phyloP scores from a whole-genome alignment of 2,888 invertebrate species.

The Caenorhabditis imperialis region DNA sequence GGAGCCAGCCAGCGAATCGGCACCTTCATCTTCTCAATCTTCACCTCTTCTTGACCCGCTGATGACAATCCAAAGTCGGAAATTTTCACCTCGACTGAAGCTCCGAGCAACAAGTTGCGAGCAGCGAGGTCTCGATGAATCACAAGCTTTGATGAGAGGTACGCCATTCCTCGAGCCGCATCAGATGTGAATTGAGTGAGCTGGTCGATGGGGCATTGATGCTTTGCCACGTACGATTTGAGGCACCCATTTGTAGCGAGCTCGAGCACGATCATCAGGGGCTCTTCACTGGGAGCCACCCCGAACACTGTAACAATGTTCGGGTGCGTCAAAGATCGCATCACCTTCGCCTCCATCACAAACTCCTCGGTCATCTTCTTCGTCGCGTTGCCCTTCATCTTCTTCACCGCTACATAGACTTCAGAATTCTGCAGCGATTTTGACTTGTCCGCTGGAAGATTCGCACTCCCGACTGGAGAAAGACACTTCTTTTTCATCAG shows the following conservation, averaged over 20 bases:
- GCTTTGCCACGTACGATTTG: conserved; percentile 38
- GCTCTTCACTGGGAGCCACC: conserved; percentile 58
- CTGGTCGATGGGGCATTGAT: conserved; percentile 25
- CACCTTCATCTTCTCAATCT: conserved; percentile 60
- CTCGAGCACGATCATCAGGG: conserved; percentile 59
- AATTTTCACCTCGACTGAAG: conserved; percentile 46
- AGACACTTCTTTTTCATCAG: not conserved
- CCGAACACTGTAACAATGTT: conserved; percentile 57
- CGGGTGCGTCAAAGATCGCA: conserved; percentile 44
- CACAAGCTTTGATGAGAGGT: conserved; percentile 42
- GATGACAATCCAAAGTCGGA: conserved; percentile 59
- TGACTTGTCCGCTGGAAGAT: conserved; percentile 5
- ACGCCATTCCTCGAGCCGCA: conserved; percentile 47
- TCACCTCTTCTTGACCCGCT: conserved; percentile 50
- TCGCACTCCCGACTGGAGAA: too few relatives aligned
- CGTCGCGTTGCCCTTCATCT: conserved; percentile 54
- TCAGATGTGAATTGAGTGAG: conserved; percentile 31
- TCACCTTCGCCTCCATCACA: conserved; percentile 56
- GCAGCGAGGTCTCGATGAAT: conserved; percentile 62
- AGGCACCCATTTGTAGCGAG: conserved; percentile 60
- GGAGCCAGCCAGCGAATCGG: conserved; percentile 70
- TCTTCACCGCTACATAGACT: conserved; percentile 53
- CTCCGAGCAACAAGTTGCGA: conserved; percentile 52
- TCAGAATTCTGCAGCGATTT: conserved; percentile 1
- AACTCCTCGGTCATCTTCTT: conserved; percentile 47